Conservation (phyloP, 1,140 invertebrate species). For the Drosophila sp. region DNA sequence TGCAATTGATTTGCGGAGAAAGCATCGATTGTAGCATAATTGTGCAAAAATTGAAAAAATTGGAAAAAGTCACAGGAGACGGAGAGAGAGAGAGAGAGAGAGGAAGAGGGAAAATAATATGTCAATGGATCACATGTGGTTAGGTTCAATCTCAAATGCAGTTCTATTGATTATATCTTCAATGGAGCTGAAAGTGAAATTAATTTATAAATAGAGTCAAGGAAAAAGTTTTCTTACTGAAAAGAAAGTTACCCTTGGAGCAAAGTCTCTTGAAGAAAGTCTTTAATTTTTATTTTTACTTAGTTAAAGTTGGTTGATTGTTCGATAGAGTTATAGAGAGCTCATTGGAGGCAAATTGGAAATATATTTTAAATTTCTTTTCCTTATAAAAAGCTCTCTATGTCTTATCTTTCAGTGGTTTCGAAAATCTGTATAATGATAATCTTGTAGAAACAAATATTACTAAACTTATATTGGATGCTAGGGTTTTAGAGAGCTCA, state of each 20-base stretch:
- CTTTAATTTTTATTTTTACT: too few relatives aligned
- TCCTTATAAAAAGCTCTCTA: too few relatives aligned
- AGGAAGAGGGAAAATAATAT: background rate
- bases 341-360: too few relatives aligned
- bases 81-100: conserved; percentile 48
- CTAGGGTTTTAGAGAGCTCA: too few relatives aligned
- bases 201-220: conserved; percentile 27
- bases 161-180: conserved; percentile 17
- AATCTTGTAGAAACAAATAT: too few relatives aligned
- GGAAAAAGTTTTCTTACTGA: conserved; percentile 4
- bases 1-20: conserved; percentile 80
- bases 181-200: conserved; percentile 17
- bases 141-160: conserved; percentile 17
- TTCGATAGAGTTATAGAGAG: too few relatives aligned
- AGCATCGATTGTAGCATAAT: conserved; percentile 80
- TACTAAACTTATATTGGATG: too few relatives aligned
- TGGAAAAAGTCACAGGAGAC: conserved; percentile 74
- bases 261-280: background rate
- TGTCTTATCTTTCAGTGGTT: too few relatives aligned
- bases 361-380: too few relatives aligned
- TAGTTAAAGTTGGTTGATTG: too few relatives aligned
- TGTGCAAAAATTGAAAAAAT: conserved; percentile 80
- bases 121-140: conserved; percentile 34
- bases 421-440: too few relatives aligned
- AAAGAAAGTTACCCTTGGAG: background rate